Percentiles rank a stretch among this genome's conserved stretches.
phyloP scores from a whole-genome alignment of 2,797 vertebrate species.

The Lepilemur ruficaudatus region DNA sequence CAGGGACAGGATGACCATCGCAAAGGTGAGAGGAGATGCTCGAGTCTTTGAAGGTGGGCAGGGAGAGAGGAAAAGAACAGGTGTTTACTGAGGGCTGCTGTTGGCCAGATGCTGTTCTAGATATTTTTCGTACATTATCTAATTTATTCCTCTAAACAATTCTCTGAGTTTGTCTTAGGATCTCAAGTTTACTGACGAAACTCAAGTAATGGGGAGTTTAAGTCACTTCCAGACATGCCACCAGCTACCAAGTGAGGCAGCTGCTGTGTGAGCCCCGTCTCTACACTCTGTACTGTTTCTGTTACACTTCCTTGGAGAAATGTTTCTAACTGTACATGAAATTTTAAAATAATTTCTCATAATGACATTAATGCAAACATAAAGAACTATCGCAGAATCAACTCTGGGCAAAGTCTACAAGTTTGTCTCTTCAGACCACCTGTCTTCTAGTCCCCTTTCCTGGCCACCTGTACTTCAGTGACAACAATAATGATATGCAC shows the following conservation, averaged over 20 bases:
- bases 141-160: not conserved
- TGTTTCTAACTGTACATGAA: not conserved
- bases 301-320: not conserved
- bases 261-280: not conserved
- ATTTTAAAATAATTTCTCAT: not conserved
- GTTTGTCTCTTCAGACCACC: not conserved
- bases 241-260: not conserved
- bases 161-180: not conserved
- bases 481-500: not conserved
- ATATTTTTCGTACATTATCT: not conserved
- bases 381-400: not conserved
- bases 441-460: not conserved
- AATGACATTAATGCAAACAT: not conserved
- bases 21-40: conserved; percentile 86
- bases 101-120: too few relatives aligned
- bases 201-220: not conserved
- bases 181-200: not conserved
- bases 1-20: conserved; percentile 84
- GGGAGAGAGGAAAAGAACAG: not conserved
- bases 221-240: not conserved
- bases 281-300: not conserved
- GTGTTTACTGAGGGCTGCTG: not conserved
- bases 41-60: fast-evolving
- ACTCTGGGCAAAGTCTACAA: not conserved
- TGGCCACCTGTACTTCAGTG: not conserved